Evolutionary conservation across 2,888 invertebrate genomes (phyloP), one percentile per base, ranked within the genome.

Genomic region (Laothoe populi): DNA sequence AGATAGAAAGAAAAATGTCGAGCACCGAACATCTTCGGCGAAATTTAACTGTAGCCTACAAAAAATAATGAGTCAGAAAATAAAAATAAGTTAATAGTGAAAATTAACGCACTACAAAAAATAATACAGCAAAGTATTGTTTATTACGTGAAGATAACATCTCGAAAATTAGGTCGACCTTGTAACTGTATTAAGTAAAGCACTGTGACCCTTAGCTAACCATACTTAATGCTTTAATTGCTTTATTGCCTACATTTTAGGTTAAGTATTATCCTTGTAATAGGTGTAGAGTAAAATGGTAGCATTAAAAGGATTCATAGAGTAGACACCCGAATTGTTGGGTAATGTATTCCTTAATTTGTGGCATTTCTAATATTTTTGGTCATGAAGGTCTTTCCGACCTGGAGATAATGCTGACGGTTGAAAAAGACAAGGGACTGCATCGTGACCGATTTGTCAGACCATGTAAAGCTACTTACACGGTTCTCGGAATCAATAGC

Each of bases 241-340:
- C 53, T 53, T 53, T 53, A 53, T 53, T 35, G 35, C 53, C 31
- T 35, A 53, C 53, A 35, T 35, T 48, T 48, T 35, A 35, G 31
- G 35, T 0, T 31, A 53, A 31, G 10, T 53, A 26, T n/a, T 48
- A 8, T 49, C 49, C 16, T 16, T 19, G 3, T 53, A 53, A 53
- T 53, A 11, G 53, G 19, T 44, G 8, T 8, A 19, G 44, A 10
- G 2, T 44, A 44, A 19, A 44, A 19, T 2, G 1, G 19, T 16
- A 13, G 40, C 2, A 40, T 40, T 42, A 42, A 16, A 42, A 13
- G 49, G 49, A 26, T 16, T 49, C 31, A 35, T 31, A 44, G 8
- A 1, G 2, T 19, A 44, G 16, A 44, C 10, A 44, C 19, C 19
- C n/a, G 8, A 19, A 8, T 44, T 19, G 16, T 19, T n/a, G 26